These are phyloP conservation scores for Erebia epiphron DNA, from an alignment of 2,888 invertebrate species.

Conservation along the genomic window DNA sequence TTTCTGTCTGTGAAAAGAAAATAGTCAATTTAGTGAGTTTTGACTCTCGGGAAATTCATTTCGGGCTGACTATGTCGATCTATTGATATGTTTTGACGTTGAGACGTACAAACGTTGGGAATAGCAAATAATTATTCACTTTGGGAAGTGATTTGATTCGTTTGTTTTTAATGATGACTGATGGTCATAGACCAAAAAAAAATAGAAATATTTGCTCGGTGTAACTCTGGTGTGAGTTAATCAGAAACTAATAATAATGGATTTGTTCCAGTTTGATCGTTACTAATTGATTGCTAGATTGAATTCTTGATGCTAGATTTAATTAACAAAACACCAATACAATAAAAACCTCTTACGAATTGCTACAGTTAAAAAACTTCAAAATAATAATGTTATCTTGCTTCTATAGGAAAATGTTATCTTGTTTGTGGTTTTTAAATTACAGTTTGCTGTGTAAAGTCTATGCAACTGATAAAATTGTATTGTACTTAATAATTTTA, in stretches of 20 bases:
- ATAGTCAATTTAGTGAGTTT: no score
- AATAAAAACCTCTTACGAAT: not conserved
- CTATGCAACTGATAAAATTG: not conserved
- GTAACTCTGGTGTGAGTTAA: not conserved
- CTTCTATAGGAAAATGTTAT: not conserved
- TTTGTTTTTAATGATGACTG: not conserved
- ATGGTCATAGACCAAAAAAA: not conserved
- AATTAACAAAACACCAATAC: not conserved
- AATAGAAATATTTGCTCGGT: not conserved
- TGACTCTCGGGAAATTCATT: no score
- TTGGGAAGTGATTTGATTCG: no score
- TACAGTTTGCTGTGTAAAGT: not conserved
- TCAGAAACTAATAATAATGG: conserved; percentile 6
- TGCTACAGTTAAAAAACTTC: not conserved
- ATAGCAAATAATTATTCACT: no score
- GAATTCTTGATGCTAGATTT: not conserved
- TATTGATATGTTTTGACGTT: no score
- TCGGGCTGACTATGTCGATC: no score
- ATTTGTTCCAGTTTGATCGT: conserved; percentile 8
- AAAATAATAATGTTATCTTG: not conserved
- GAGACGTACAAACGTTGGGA: no score
- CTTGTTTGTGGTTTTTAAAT: conserved; percentile 8
- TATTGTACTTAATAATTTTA: not conserved
- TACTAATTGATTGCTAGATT: conserved; percentile 5
- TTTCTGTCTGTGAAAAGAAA: no score